phyloP scores from a whole-genome alignment of 1,140 invertebrate species.

The Potamilus streckersoni region DNA sequence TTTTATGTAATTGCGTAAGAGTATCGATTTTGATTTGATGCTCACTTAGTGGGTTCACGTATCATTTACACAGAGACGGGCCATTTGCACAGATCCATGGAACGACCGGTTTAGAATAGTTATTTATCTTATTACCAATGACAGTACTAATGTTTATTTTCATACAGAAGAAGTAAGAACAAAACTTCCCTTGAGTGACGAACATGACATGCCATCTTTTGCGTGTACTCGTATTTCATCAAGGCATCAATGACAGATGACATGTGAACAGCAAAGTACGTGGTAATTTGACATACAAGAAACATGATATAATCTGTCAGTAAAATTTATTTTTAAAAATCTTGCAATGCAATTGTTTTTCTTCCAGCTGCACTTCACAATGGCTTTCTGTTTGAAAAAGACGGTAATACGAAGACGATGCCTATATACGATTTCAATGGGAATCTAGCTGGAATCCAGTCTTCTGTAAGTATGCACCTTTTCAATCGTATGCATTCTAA shows the following conservation, averaged over 20 bases:
- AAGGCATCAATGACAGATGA: background rate
- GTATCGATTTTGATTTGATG: too few relatives aligned
- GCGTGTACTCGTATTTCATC: background rate
- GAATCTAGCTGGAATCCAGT: constrained; percentile 17
- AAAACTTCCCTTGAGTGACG: background rate
- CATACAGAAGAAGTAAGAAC: background rate
- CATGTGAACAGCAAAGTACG: background rate
- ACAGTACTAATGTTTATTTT: too few relatives aligned
- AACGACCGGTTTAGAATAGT: too few relatives aligned
- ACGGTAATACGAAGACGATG: constrained; percentile 15
- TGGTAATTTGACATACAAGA: background rate
- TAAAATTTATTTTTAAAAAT: background rate
- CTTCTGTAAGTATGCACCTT: constrained; percentile 5
- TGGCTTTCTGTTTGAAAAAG: constrained; percentile 18
- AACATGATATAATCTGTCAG: background rate
- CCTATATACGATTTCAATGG: constrained; percentile 27
- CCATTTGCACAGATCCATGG: too few relatives aligned
- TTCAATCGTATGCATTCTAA: too few relatives aligned
- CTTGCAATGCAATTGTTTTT: background rate
- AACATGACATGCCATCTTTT: background rate
- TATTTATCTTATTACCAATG: too few relatives aligned
- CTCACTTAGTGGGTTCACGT: too few relatives aligned
- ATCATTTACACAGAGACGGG: too few relatives aligned
- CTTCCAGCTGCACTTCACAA: constrained; percentile 24
- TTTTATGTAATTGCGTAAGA: too few relatives aligned